Evolutionary conservation across 2,888 invertebrate genomes (phyloP).

Genomic region (Andrena flavipes): DNA sequence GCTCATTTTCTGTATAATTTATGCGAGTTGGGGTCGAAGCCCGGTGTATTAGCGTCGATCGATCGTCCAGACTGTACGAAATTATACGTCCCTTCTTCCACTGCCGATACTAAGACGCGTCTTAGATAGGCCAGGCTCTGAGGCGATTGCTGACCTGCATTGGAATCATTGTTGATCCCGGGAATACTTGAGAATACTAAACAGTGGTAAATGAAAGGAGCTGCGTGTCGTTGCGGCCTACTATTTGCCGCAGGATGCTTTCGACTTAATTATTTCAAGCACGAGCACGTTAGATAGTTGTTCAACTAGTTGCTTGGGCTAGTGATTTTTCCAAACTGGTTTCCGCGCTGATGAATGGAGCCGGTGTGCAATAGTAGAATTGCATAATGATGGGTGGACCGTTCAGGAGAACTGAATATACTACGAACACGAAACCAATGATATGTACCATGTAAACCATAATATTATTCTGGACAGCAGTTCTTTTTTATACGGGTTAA

Average conservation of each 20-base stretch:
- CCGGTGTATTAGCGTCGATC: conserved; percentile 16
- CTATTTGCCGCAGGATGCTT: too few species aligned
- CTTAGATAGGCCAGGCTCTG: conserved; percentile 1
- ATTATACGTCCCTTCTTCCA: neutral
- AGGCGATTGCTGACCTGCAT: conserved; percentile 29
- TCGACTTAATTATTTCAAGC: too few species aligned
- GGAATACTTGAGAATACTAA: conserved; percentile 30
- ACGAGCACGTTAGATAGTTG: too few species aligned
- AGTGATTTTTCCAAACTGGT: neutral
- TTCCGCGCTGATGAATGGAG: too few species aligned
- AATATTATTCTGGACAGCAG: too few species aligned
- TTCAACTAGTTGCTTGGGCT: neutral
- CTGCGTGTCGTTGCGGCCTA: too few species aligned
- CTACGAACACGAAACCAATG: too few species aligned
- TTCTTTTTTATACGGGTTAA: too few species aligned
- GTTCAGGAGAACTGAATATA: too few species aligned
- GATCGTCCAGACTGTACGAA: conserved; percentile 10
- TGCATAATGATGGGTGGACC: too few species aligned
- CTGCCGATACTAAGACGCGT: conserved; percentile 11
- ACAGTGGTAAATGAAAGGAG: neutral
- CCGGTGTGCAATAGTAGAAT: too few species aligned
- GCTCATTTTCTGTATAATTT: conserved; percentile 42
- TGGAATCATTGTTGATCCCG: conserved; percentile 33
- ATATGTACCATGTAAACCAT: too few species aligned
- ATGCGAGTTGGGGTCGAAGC: conserved; percentile 33